Conservation (phyloP, 1,140 invertebrate genomes). For the Thaumatotibia leucotreta region DNA sequence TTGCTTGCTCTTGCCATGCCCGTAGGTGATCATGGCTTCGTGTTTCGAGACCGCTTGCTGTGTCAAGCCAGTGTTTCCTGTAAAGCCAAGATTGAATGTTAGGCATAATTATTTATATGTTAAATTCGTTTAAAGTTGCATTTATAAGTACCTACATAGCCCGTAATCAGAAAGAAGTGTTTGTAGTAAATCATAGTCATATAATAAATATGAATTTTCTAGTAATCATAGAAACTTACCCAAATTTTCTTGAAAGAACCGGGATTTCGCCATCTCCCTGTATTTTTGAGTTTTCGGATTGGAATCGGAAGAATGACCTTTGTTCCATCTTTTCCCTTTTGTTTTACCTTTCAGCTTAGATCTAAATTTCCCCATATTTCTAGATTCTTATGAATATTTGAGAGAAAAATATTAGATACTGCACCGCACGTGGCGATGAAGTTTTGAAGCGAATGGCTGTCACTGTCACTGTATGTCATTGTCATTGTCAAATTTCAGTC, state of each 20-base stretch:
- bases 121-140: neutral
- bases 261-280: conserved; percentile 86
- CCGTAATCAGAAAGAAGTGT: neutral
- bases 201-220: neutral
- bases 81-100: conserved; percentile 21
- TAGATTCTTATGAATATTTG: conserved; percentile 30
- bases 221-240: conserved; percentile 65
- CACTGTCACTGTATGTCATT: conserved; percentile 17
- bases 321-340: conserved; percentile 91
- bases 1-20: conserved; percentile 48
- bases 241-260: conserved; percentile 87
- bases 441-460: conserved; percentile 19
- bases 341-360: conserved; percentile 84
- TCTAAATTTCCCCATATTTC: conserved; percentile 85
- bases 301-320: conserved; percentile 92
- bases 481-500: neutral
- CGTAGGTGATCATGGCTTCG: conserved; percentile 81
- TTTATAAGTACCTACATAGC: neutral
- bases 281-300: conserved; percentile 90
- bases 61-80: conserved; percentile 81
- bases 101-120: conserved; percentile 10
- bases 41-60: conserved; percentile 87
- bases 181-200: neutral
- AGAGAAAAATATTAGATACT: conserved; percentile 20
- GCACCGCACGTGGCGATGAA: conserved; percentile 37